phyloP scores from a whole-genome alignment of 2,113 vertebrate genomes.

The Aleadryas rufinucha region DNA sequence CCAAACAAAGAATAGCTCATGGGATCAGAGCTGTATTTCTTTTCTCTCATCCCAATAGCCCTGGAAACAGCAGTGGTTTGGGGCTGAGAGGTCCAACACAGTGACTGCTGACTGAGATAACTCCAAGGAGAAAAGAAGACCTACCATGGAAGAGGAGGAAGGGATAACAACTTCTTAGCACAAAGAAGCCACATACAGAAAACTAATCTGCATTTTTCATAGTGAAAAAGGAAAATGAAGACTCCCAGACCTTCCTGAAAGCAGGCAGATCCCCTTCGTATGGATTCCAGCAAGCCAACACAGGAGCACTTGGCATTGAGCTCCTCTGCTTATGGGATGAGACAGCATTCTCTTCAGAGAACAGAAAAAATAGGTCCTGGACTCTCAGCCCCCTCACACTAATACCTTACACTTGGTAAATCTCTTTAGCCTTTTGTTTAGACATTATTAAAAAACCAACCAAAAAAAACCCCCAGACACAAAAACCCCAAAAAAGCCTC shows the following conservation, averaged over 20 bases:
- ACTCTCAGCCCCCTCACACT: neutral
- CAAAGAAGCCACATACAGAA: neutral
- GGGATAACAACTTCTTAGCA: neutral
- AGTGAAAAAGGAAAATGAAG: neutral
- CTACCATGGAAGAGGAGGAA: fast-evolving
- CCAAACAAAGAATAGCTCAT: neutral
- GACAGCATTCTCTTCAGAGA: fast-evolving
- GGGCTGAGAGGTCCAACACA: fast-evolving
- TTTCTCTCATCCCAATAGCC: neutral
- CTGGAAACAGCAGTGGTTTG: neutral
- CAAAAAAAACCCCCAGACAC: too few relatives aligned
- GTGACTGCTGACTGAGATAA: too few relatives aligned
- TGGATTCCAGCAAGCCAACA: fast-evolving
- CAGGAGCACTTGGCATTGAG: neutral
- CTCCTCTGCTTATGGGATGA: neutral
- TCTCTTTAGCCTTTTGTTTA: fast-evolving
- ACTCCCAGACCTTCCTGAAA: neutral
- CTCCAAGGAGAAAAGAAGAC: fast-evolving
- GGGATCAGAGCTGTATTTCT: fast-evolving
- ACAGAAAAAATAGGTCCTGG: fast-evolving
- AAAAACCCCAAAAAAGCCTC: fast-evolving
- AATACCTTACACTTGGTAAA: neutral
- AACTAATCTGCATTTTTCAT: neutral
- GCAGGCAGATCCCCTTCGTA: fast-evolving
- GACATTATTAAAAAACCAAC: too few relatives aligned